These are phyloP conservation scores for Minunthozetes semirufus DNA, from an alignment of 2,888 invertebrate genomes.

Conservation along the genomic window DNA sequence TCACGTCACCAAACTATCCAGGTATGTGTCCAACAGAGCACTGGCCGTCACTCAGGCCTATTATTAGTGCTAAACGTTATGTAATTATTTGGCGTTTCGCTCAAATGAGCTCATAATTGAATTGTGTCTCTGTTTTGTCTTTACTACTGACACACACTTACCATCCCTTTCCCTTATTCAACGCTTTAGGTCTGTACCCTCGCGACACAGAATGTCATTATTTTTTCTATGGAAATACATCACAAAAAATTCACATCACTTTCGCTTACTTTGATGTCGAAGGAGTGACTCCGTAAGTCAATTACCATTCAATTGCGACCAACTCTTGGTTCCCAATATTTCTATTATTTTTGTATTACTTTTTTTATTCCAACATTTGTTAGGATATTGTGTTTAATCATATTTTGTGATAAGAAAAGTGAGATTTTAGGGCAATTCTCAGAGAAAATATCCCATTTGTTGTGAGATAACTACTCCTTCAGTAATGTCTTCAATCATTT, in stretches of 20 bases:
- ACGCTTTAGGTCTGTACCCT: constrained; percentile 45
- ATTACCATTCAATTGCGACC: not conserved
- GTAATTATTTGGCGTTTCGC: constrained; percentile 1
- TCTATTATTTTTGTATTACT: no score
- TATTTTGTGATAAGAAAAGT: no score
- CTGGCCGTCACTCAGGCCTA: constrained; percentile 43
- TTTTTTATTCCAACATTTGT: no score
- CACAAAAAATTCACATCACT: constrained; percentile 52
- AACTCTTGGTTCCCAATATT: no score
- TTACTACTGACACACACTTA: not conserved
- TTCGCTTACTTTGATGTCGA: constrained; percentile 90
- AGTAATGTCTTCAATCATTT: no score
- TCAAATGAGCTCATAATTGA: constrained; percentile 6
- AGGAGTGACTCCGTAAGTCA: constrained; percentile 81
- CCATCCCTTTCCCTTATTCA: no score
- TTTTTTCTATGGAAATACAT: constrained; percentile 47
- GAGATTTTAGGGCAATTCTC: no score
- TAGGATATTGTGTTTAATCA: no score
- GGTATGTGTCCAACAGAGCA: constrained; percentile 50
- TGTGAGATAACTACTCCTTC: no score
- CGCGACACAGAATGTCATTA: constrained; percentile 48
- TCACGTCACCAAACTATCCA: constrained; percentile 82
- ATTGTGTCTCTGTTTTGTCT: constrained; percentile 8
- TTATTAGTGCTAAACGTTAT: not conserved
- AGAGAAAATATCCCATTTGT: no score